Evolutionary conservation across 2,797 vertebrate species (phyloP).

Genomic region (Halcyon chelicuti): DNA sequence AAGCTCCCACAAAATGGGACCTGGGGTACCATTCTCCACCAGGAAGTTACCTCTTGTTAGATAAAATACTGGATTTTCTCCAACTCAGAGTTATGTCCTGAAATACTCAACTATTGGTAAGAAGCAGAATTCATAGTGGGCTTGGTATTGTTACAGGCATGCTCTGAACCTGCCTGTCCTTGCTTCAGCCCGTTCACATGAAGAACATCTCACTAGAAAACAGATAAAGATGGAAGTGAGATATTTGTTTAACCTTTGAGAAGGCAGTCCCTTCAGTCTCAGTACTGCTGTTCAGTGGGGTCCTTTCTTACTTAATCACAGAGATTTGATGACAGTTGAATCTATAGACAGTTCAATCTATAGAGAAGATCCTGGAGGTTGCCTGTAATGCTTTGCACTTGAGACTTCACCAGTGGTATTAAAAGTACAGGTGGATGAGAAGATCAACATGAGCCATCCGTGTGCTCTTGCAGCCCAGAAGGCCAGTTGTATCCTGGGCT

Average conservation of each 20-base stretch:
- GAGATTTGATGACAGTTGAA: not conserved
- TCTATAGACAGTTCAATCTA: not conserved
- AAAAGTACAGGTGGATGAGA: not conserved
- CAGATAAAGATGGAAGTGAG: not conserved
- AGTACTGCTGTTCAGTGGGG: not conserved
- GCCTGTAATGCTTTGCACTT: not conserved
- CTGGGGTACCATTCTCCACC: not conserved
- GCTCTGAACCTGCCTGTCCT: not conserved
- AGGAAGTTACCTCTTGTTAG: not conserved
- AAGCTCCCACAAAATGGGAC: not conserved
- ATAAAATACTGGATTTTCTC: not conserved
- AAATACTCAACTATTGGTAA: not conserved
- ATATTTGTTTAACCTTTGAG: not conserved
- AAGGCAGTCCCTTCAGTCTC: not conserved
- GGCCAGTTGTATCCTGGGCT: too few relatives aligned
- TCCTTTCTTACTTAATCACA: not conserved
- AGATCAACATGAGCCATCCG: too few relatives aligned
- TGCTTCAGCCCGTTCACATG: not conserved
- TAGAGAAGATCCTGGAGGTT: not conserved
- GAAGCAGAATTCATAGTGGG: not conserved
- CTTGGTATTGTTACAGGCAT: not conserved
- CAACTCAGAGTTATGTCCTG: not conserved
- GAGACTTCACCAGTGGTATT: not conserved
- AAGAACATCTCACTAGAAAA: not conserved
- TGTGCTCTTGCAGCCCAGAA: too few relatives aligned